phyloP scores from a whole-genome alignment of 2,797 vertebrate genomes.

The Sebastes matsubarae region DNA sequence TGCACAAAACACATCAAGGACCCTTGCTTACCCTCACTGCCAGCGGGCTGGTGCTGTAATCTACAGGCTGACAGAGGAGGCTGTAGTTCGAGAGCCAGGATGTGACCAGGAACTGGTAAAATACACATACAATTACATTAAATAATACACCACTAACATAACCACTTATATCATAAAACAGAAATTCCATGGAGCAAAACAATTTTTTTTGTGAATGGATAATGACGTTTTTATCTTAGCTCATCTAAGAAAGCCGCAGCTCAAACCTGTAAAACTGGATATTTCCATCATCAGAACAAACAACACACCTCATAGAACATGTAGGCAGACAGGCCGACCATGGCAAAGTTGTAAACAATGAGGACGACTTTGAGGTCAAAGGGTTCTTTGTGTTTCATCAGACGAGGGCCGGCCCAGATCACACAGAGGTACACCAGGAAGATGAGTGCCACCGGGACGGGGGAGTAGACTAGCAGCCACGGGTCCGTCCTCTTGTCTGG shows the following conservation, averaged over 20 bases:
- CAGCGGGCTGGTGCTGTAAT: conserved; percentile 78
- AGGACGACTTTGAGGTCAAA: conserved; percentile 74
- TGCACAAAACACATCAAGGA: background rate
- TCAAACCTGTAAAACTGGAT: background rate
- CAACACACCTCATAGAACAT: conserved; percentile 82
- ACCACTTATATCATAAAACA: background rate
- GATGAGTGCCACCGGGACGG: conserved; percentile 70
- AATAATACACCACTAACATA: background rate
- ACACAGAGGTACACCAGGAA: conserved; percentile 75
- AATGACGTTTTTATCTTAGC: too few species aligned
- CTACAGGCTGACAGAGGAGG: conserved; percentile 83
- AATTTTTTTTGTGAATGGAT: too few species aligned
- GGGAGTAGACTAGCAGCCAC: conserved; percentile 80
- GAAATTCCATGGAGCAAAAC: too few species aligned
- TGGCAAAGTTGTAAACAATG: conserved; percentile 74
- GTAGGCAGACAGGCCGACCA: conserved; percentile 78
- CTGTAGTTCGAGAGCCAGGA: conserved; percentile 81
- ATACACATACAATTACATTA: conserved; percentile 7
- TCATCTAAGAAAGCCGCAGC: background rate
- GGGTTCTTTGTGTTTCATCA: conserved; percentile 55
- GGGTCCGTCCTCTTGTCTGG: conserved; percentile 83
- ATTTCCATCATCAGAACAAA: background rate
- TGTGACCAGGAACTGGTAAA: conserved; percentile 80
- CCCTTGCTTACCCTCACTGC: conserved; percentile 74
- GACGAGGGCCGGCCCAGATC: conserved; percentile 70